Evolutionary conservation across 53 echinoderm and acorn worm genomes (phyloP).

Genomic region (Apostichopus leukothele): DNA sequence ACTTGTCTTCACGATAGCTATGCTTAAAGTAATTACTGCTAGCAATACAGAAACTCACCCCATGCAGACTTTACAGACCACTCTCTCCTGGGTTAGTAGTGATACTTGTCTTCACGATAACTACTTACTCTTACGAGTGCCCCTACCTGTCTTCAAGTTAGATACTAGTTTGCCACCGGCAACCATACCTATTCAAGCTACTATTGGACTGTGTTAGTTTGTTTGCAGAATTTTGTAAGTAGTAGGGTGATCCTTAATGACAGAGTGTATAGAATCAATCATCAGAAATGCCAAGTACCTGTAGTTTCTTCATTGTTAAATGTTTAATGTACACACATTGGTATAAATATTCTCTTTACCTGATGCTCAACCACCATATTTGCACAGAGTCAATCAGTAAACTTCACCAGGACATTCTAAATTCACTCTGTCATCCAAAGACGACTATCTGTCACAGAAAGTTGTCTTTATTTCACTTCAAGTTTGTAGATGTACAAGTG

Average conservation of each 20-base stretch:
- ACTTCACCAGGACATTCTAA: neutral
- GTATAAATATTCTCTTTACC: neutral
- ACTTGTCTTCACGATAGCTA: too few species aligned
- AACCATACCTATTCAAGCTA: neutral
- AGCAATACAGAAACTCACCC: too few species aligned
- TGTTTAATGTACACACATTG: constrained; percentile 17
- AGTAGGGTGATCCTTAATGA: neutral
- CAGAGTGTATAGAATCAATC: constrained; percentile 16
- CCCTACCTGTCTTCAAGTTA: too few species aligned
- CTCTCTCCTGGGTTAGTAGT: too few species aligned
- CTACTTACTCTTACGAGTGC: too few species aligned
- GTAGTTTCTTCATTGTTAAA: neutral
- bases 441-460: neutral
- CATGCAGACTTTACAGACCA: too few species aligned
- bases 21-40: too few species aligned
- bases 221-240: neutral
- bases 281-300: neutral
- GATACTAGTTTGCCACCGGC: too few species aligned
- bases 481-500: neutral
- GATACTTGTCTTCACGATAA: too few species aligned
- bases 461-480: neutral
- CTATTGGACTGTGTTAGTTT: neutral
- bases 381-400: constrained; percentile 14
- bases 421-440: neutral
- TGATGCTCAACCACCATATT: neutral